These are phyloP conservation scores for Lathronympha strigana DNA, from an alignment of 2,888 invertebrate species.

Conservation along the genomic window DNA sequence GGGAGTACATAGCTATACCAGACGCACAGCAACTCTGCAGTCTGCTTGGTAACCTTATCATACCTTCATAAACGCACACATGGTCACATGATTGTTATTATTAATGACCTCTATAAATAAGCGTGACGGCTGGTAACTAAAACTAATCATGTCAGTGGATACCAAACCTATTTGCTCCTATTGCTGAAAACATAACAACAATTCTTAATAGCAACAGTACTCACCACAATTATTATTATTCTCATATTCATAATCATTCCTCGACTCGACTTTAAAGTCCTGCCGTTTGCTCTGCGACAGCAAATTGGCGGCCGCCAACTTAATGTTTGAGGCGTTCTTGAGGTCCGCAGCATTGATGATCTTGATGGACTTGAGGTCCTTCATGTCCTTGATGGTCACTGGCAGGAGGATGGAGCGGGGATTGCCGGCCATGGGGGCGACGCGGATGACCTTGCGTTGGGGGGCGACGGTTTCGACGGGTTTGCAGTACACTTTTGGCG, in stretches of 20 bases:
- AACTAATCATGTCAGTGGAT: too few relatives aligned
- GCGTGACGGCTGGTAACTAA: too few relatives aligned
- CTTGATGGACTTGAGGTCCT: constrained; percentile 88
- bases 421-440: constrained; percentile 79
- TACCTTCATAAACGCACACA: too few relatives aligned
- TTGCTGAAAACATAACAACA: too few relatives aligned
- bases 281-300: constrained; percentile 77
- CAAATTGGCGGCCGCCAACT: constrained; percentile 79
- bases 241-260: constrained; percentile 71
- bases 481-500: constrained; percentile 77
- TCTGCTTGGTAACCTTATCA: too few relatives aligned
- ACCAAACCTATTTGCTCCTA: too few relatives aligned
- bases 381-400: constrained; percentile 87
- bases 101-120: too few relatives aligned
- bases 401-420: constrained; percentile 89
- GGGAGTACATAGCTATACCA: too few relatives aligned
- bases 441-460: constrained; percentile 73
- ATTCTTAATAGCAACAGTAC: constrained; percentile 44
- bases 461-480: constrained; percentile 76
- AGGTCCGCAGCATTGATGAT: constrained; percentile 87
- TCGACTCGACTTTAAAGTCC: constrained; percentile 67
- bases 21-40: too few relatives aligned
- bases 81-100: too few relatives aligned
- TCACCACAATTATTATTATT: constrained; percentile 71
- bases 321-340: constrained; percentile 81